Percentiles rank a stretch among this genome's conserved stretches.
phyloP scores from a whole-genome alignment of 2,888 invertebrate species.

The Tetragonula carbonaria region DNA sequence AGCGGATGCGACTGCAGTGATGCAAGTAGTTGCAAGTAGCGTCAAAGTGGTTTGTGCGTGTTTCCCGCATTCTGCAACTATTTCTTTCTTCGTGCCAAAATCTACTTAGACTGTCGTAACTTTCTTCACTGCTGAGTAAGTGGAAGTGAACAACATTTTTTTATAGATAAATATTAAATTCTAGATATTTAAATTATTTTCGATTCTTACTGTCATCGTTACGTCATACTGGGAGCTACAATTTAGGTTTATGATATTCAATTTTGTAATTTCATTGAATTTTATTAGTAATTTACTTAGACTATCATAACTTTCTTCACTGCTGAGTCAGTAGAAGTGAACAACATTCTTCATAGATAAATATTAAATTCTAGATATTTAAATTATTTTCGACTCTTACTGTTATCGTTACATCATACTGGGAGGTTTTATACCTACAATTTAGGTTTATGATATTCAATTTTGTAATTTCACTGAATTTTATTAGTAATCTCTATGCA shows the following conservation, averaged over 20 bases:
- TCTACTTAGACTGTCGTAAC: not conserved
- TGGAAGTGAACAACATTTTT: not conserved
- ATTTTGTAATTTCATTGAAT: too few species aligned
- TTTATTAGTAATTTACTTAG: not conserved
- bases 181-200: not conserved
- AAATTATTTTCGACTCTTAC: too few species aligned
- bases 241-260: too few species aligned
- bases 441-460: too few species aligned
- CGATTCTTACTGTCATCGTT: too few species aligned
- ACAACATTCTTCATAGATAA: not conserved
- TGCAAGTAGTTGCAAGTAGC: not conserved
- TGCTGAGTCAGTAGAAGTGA: not conserved
- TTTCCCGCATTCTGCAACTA: slow-evolving; percentile 28
- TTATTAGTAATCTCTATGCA: too few species aligned
- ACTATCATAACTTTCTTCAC: not conserved
- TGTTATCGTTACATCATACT: too few species aligned
- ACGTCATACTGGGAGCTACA: too few species aligned
- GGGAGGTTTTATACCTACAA: too few species aligned
- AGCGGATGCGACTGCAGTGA: slow-evolving; percentile 27
- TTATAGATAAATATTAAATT: not conserved
- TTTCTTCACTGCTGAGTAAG: not conserved
- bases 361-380: not conserved
- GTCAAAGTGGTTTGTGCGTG: not conserved
- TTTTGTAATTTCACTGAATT: too few species aligned
- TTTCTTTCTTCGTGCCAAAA: not conserved